Evolutionary conservation across 2,113 vertebrate genomes (phyloP).

Genomic region (Hemichromis elongatus): DNA sequence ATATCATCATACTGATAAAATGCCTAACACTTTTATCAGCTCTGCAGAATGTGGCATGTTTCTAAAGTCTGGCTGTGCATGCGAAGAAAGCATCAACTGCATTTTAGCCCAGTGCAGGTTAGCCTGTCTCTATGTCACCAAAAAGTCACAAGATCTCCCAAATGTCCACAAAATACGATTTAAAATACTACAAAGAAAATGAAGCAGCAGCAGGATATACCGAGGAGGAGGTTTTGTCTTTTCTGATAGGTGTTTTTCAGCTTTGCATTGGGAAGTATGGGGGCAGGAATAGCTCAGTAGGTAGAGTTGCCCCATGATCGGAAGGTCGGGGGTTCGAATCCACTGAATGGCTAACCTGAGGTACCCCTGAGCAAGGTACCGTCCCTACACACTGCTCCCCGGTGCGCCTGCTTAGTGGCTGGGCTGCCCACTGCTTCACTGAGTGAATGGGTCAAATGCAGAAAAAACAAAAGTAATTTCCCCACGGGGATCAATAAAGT

Average conservation of each 20-base stretch:
- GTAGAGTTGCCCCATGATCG: too few relatives aligned
- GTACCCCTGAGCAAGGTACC: too few relatives aligned
- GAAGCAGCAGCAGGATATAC: neutral
- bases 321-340: too few relatives aligned
- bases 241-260: neutral
- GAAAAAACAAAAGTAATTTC: too few relatives aligned
- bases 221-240: neutral
- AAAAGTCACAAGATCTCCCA: neutral
- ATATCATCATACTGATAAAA: neutral
- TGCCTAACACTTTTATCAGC: neutral
- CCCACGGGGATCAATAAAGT: too few relatives aligned
- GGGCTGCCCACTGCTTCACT: too few relatives aligned
- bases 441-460: too few relatives aligned
- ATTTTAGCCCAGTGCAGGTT: neutral
- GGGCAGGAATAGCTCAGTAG: too few relatives aligned
- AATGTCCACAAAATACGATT: neutral
- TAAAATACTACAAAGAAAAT: neutral
- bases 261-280: neutral
- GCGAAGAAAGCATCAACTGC: neutral
- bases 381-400: too few relatives aligned
- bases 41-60: neutral
- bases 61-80: neutral
- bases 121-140: neutral
- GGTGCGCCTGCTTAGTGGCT: too few relatives aligned
- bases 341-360: too few relatives aligned